Conservation (phyloP, 2,888 invertebrate species). For the Helleia helle region DNA sequence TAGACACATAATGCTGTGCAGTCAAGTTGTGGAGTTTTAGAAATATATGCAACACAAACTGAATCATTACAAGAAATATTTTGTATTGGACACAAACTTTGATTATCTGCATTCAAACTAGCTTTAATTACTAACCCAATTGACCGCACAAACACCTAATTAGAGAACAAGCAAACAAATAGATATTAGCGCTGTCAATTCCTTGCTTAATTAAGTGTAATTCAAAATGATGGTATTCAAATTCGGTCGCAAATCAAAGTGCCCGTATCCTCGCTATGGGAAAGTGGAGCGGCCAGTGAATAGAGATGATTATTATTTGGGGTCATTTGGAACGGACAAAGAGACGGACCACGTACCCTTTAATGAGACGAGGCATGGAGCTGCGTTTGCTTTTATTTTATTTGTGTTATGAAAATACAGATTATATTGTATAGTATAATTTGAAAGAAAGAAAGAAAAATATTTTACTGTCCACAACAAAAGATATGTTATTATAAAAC, state of each 20-base stretch:
- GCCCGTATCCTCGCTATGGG: conserved; percentile 69
- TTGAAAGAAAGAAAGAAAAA: no score
- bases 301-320: conserved; percentile 63
- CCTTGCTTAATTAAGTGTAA: conserved; percentile 60
- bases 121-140: conserved; percentile 9
- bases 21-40: no score
- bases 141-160: conserved; percentile 22
- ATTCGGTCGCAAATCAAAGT: conserved; percentile 60
- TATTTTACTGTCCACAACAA: no score
- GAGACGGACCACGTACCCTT: conserved; percentile 45
- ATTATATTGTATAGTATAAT: no score
- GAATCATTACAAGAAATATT: no score
- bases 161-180: conserved; percentile 30
- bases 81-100: no score
- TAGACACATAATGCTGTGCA: no score
- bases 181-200: conserved; percentile 37
- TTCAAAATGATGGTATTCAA: conserved; percentile 58
- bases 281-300: conserved; percentile 56
- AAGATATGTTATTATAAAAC: no score
- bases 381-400: conserved; percentile 14
- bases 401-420: neutral
- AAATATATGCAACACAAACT: no score
- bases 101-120: no score
- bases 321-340: conserved; percentile 67
- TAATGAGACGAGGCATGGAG: conserved; percentile 37